Conservation (phyloP, 2,113 vertebrate genomes). For the Fregata magnificens region DNA sequence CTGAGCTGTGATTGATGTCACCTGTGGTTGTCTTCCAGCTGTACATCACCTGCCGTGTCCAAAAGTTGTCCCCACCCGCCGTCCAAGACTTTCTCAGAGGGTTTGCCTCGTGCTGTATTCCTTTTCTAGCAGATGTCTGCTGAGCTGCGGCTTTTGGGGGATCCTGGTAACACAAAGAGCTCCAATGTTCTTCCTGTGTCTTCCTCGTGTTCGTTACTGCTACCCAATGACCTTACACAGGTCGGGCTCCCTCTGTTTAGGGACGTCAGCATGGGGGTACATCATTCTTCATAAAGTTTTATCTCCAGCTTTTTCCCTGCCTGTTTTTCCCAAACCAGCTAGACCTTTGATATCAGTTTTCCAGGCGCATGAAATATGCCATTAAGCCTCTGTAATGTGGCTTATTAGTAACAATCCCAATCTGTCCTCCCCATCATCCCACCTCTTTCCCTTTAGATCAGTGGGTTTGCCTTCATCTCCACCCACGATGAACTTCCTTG, state of each 20-base stretch:
- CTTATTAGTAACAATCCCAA: background rate
- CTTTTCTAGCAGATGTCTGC: background rate
- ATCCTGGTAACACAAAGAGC: background rate
- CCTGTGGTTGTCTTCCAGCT: background rate
- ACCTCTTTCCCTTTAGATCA: background rate
- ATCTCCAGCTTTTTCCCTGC: background rate
- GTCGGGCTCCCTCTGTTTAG: background rate
- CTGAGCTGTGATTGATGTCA: too few species aligned
- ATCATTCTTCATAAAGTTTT: too few species aligned
- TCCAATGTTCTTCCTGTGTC: background rate
- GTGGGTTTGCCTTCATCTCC: background rate
- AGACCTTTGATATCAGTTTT: background rate
- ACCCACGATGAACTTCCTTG: background rate
- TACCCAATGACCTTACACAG: background rate
- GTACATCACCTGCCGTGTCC: background rate
- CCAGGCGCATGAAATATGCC: fast-evolving
- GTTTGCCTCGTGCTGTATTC: background rate
- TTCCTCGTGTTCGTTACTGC: background rate
- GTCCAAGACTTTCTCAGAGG: too few species aligned
- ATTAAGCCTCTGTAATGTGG: background rate
- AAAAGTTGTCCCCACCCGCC: background rate
- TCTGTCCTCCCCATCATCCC: background rate
- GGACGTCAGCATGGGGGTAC: fast-evolving
- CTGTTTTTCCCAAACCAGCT: background rate
- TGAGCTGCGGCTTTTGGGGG: background rate